phyloP scores from a whole-genome alignment of 2,113 vertebrate species.

The Ammodytes dubius region DNA sequence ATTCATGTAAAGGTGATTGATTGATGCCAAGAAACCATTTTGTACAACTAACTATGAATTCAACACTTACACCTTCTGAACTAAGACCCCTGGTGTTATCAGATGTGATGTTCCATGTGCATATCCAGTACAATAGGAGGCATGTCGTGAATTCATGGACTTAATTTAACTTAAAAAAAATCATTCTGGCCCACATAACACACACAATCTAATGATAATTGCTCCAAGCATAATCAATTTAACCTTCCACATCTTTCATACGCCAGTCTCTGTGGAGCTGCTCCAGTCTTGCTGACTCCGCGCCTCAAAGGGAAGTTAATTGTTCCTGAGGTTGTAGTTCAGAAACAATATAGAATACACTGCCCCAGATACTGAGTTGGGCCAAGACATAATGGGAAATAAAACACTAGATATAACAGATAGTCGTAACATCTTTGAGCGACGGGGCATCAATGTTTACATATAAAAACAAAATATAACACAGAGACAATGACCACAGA shows the following conservation, averaged over 20 bases:
- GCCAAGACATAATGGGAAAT: neutral
- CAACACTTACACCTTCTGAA: neutral
- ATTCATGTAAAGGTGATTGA: no score
- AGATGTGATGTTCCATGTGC: neutral
- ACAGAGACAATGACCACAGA: constrained; percentile 43
- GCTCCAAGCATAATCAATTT: constrained; percentile 16
- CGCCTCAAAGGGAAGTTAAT: constrained; percentile 11
- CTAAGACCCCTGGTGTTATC: neutral
- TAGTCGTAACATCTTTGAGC: neutral
- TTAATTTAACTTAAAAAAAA: neutral
- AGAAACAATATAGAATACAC: neutral
- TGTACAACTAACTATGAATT: neutral
- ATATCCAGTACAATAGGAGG: neutral
- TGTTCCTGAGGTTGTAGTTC: neutral
- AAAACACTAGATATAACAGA: neutral
- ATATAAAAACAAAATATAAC: neutral
- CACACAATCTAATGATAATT: neutral
- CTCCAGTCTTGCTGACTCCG: constrained; percentile 24
- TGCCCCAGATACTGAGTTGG: neutral
- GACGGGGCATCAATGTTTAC: neutral
- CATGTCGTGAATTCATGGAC: neutral
- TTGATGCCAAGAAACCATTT: neutral
- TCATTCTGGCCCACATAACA: constrained; percentile 44
- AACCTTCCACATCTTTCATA: constrained; percentile 32
- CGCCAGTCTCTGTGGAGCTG: constrained; percentile 30